A percentile compares a stretch with the other conserved stretches of the same genome.
Conservation (phyloP, 2,113 vertebrate genomes). For the Aphyosemion australe region DNA sequence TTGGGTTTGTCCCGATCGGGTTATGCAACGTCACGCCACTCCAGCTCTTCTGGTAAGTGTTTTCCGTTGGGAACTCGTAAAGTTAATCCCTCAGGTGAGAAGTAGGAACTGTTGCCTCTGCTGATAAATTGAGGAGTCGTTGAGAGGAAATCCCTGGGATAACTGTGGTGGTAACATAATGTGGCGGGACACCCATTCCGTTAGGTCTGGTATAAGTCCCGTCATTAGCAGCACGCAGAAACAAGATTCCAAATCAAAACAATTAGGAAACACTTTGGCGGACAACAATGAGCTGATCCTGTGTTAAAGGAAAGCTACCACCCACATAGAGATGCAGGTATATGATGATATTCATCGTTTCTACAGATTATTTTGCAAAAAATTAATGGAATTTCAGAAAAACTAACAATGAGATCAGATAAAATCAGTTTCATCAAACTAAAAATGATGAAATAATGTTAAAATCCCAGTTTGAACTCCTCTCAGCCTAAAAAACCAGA, state of each 20-base stretch:
- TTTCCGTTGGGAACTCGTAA: constrained; percentile 47
- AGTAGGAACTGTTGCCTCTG: constrained; percentile 44
- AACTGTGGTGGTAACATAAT: constrained; percentile 44
- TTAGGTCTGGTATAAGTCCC: constrained; percentile 38
- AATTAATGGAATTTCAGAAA: neutral
- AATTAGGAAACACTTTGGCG: constrained; percentile 43
- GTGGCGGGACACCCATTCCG: constrained; percentile 55
- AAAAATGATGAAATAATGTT: too few species aligned
- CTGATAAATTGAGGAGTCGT: constrained; percentile 50
- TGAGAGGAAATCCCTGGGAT: constrained; percentile 70
- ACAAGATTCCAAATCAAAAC: constrained; percentile 33
- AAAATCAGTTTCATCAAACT: too few species aligned
- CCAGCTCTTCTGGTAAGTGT: constrained; percentile 3
- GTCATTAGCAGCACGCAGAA: constrained; percentile 47
- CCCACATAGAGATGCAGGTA: constrained; percentile 33
- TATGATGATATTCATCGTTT: neutral
- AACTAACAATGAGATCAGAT: neutral
- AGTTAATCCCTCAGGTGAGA: constrained; percentile 51
- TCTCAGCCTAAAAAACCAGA: too few species aligned
- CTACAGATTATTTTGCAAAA: neutral
- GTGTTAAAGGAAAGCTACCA: constrained; percentile 48
- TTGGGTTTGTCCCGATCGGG: neutral
- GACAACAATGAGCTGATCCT: constrained; percentile 50
- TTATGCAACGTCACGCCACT: neutral
- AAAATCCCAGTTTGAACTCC: too few species aligned